Evolutionary conservation across 2,888 invertebrate species (phyloP).

Genomic region (Clistopyga incitator): DNA sequence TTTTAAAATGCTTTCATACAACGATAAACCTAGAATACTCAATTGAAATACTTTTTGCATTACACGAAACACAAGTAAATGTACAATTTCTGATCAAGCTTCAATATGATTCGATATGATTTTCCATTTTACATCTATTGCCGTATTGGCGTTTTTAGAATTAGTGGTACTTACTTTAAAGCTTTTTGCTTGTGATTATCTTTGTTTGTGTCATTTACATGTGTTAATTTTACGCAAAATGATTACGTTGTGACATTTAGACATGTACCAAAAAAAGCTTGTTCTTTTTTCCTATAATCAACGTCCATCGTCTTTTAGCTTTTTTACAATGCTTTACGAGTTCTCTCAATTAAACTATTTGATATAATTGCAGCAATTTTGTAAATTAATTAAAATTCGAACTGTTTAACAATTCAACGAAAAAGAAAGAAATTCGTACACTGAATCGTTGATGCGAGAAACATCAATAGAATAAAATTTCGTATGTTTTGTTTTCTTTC

Average conservation of each 20-base stretch:
- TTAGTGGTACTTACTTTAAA: neutral
- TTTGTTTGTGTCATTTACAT: neutral
- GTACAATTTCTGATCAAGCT: neutral
- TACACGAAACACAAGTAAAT: neutral
- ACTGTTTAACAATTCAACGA: neutral
- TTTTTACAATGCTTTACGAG: neutral
- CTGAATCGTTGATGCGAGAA: neutral
- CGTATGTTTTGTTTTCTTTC: neutral
- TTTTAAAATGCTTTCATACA: neutral
- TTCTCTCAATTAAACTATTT: neutral
- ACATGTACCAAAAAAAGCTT: neutral
- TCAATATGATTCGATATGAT: neutral
- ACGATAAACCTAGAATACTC: constrained; percentile 1
- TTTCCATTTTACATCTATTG: neutral
- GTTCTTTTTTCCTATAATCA: neutral
- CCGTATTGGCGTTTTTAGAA: neutral
- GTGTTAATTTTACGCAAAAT: constrained; percentile 8
- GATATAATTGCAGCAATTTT: neutral
- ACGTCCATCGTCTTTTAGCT: neutral
- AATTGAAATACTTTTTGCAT: neutral
- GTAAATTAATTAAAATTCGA: neutral
- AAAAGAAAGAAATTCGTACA: neutral
- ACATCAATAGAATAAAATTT: neutral
- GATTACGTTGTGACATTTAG: constrained; percentile 15
- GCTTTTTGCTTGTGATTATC: neutral